Evolutionary conservation across 1,140 invertebrate species (phyloP), one percentile per base, ranked within the genome.

Genomic region (Delia radicum): DNA sequence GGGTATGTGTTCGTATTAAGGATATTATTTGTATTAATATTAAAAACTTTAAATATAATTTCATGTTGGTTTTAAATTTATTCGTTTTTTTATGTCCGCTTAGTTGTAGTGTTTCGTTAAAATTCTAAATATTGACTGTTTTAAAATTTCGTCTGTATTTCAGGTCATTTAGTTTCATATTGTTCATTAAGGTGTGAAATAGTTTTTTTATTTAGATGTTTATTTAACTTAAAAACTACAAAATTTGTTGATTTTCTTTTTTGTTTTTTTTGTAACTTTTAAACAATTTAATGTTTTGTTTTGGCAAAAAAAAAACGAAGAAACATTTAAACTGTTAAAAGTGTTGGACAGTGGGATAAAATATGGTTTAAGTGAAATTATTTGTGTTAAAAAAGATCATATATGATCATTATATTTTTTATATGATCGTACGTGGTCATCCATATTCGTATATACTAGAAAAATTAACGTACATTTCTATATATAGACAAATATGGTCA

Each of bases 1-100:
- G 83, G 0, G 83, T 69, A 37, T 69, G 65, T 2, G 29, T 10
- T 3, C 29, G n/a, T 27, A 33, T 33, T 8, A 69, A 24, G n/a
- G n/a, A 12, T 21, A 69, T 21, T 18, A 10, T 18, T n/a, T 21
- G 4, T 55, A 55, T 4, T 21, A 55, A 24, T 1, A 55, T 15
- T 21, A 3, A 55, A 24, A 55, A 24, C 21, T 24, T 69, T 69
- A 21, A 69, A 69, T 18, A 69, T 10, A 37, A 37, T 7, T 37
- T 69, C 31, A 69, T 69, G 8, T 69, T 33, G 15, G 0, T 33
- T 65, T 7, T 69, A 18, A 33, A 7, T 31, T 33, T 55, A 21
- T 33, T 31, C 29, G n/a, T 21, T 33, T 26, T 55, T 18, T 4
- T 10, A 24, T 33, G 6, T 12, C 29, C 29, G 65, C n/a, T 5